These are phyloP conservation scores for Crypturellus undulatus DNA, from an alignment of 2,113 vertebrate species.

Conservation along the genomic window DNA sequence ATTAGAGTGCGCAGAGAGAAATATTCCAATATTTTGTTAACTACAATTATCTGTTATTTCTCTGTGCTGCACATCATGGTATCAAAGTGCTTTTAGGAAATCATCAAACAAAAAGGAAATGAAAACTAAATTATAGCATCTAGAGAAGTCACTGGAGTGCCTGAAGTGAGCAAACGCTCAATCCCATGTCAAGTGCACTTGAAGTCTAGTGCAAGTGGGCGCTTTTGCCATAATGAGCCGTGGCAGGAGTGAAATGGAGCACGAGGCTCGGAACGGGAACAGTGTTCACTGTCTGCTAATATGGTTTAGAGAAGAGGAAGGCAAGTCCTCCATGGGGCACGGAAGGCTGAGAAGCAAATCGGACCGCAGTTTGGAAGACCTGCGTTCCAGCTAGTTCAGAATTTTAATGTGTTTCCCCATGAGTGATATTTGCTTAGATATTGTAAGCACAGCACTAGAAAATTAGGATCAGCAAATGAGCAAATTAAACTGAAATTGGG, in stretches of 20 bases:
- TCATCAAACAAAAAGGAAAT: not conserved
- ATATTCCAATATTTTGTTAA: not conserved
- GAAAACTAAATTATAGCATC: not conserved
- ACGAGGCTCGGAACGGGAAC: not conserved
- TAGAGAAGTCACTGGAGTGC: not conserved
- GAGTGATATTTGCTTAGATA: not conserved
- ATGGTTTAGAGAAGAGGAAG: not conserved
- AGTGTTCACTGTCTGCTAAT: fast-evolving
- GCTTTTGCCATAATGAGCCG: not conserved
- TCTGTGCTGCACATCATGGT: not conserved
- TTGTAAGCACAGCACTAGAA: not conserved
- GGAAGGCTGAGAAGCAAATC: not conserved
- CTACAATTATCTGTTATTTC: not conserved
- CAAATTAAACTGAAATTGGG: constrained; percentile 37
- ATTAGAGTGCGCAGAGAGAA: not conserved
- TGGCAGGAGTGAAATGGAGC: not conserved
- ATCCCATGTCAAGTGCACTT: not conserved
- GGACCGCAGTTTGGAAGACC: not conserved
- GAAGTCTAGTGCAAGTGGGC: not conserved
- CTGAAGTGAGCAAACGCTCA: not conserved
- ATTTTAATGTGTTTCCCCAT: constrained; percentile 16
- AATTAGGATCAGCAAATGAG: constrained; percentile 32
- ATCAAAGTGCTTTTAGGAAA: not conserved
- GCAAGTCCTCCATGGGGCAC: not conserved
- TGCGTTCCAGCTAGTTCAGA: not conserved